Conservation (phyloP, 2,888 invertebrate species). For the Pyrrhosoma nymphula region DNA sequence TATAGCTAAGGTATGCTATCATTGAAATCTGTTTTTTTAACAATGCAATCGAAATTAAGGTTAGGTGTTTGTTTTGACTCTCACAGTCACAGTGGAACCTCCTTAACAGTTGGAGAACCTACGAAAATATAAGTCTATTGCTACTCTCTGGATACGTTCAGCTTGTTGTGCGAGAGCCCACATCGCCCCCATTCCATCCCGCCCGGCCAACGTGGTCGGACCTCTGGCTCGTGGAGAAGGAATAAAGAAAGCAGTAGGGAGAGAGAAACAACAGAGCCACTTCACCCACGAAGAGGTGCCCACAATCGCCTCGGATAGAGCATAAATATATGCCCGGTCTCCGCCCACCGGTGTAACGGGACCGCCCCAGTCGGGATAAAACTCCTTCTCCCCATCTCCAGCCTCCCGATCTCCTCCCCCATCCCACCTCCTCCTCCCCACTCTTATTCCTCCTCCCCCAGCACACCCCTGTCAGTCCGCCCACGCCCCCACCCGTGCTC, state of each 20-base stretch:
- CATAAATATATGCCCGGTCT: constrained; percentile 50
- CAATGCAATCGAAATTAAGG: too few relatives aligned
- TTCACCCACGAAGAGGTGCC: constrained; percentile 19
- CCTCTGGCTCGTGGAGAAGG: not conserved
- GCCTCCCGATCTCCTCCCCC: constrained; percentile 13
- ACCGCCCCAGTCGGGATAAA: constrained; percentile 32
- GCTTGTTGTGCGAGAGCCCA: not conserved
- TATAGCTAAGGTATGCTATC: too few relatives aligned
- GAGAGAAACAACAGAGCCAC: not conserved
- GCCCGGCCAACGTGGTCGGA: not conserved
- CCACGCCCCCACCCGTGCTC: constrained; percentile 42
- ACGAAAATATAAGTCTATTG: too few relatives aligned
- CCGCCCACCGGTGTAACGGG: constrained; percentile 61
- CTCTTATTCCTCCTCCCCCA: not conserved
- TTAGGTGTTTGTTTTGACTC: too few relatives aligned
- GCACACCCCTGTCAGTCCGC: constrained; percentile 46
- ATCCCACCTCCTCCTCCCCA: not conserved
- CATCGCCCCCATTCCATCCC: not conserved
- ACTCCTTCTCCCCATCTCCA: not conserved
- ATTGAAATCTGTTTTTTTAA: too few relatives aligned
- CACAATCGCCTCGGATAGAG: constrained; percentile 52
- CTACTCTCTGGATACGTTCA: not conserved
- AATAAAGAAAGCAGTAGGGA: not conserved
- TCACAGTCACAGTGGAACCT: too few relatives aligned
- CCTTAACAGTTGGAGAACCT: too few relatives aligned